Conservation (phyloP, 2,113 vertebrate genomes). For the Bujurquina vittata region DNA sequence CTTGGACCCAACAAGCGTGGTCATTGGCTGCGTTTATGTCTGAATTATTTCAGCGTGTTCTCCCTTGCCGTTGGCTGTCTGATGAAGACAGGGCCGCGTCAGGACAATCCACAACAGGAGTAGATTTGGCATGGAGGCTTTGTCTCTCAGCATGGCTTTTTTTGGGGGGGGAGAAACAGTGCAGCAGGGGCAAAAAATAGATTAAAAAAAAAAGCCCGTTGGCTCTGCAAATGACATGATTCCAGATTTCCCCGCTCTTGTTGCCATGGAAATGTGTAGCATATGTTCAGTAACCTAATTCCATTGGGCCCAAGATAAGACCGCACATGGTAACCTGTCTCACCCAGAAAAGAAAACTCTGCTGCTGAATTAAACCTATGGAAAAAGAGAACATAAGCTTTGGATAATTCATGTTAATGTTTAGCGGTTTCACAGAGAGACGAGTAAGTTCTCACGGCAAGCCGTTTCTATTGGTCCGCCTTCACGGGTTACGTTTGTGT, state of each 20-base stretch:
- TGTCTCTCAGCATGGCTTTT: constrained; percentile 40
- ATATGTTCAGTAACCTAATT: constrained; percentile 74
- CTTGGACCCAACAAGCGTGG: constrained; percentile 52
- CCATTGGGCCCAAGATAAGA: constrained; percentile 46
- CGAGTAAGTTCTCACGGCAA: not conserved
- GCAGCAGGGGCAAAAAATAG: not conserved
- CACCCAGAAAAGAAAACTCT: not conserved
- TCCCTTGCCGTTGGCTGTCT: constrained; percentile 13
- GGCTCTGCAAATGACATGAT: constrained; percentile 58
- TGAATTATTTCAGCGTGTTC: constrained; percentile 50
- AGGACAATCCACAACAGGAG: constrained; percentile 43
- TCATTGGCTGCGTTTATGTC: constrained; percentile 55
- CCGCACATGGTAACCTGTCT: constrained; percentile 45
- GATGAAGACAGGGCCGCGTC: constrained; percentile 35
- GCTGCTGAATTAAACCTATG: constrained; percentile 13
- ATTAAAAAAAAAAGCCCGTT: constrained; percentile 29
- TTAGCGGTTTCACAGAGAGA: not conserved
- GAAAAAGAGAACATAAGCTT: not conserved
- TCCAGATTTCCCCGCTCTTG: constrained; percentile 59
- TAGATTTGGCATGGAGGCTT: constrained; percentile 43
- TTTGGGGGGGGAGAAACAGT: constrained; percentile 49
- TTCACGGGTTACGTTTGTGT: not conserved
- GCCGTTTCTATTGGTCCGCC: not conserved
- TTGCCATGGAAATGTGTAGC: constrained; percentile 76
- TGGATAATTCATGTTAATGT: not conserved